Evolutionary conservation across 2,113 vertebrate genomes (phyloP), one percentile per base, ranked within the genome.

Genomic region (Sigmodon hispidus): DNA sequence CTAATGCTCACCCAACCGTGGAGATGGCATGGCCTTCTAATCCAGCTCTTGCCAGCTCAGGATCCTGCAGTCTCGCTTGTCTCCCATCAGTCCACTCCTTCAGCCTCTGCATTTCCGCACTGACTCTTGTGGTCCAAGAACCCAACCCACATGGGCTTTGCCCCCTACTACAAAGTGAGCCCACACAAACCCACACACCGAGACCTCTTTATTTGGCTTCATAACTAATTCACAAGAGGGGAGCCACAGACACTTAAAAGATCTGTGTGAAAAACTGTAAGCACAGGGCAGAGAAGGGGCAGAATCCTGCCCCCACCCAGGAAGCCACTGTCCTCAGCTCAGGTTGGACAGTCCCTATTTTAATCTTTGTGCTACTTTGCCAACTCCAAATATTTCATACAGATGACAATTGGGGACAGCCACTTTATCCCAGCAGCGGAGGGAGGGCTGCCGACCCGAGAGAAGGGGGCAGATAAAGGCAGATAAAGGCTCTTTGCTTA

Each of bases 401-500:
- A 81, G 86, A 52, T 79, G 43, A 91, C n/a, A 91, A 87, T 89
- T 36, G 63, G 80, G 86, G 72, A 88, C 48, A 48, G 2, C 15
- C 34, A 50, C 29, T 75, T 81, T 77, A 65, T 88, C 59, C 81
- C 75, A 50, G 7, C n/a, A 92, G 87, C 43, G 48, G 24, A 59
- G 59, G 48, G 24, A 59, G 59, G 73, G 90, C 77, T 21, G 45
- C 13, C 55, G 67, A 75, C 57, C 69, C 26, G 65, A 86, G 65
- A 88, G 17, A 36, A 75, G 52, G 48, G 31, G 76, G 45, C 29
- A 83, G 59, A 90, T 93, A 76, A 97, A 72, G 95, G 50, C 31
- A 91, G 87, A 57, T 96, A 91, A 93, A 94, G 40, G 67, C 87
- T 95, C 84, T 94, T 87, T 93, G 87, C 96, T 97, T 87, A 93